Evolutionary conservation across 2,797 vertebrate species (phyloP).

Genomic region (Phataginus tetradactyla): DNA sequence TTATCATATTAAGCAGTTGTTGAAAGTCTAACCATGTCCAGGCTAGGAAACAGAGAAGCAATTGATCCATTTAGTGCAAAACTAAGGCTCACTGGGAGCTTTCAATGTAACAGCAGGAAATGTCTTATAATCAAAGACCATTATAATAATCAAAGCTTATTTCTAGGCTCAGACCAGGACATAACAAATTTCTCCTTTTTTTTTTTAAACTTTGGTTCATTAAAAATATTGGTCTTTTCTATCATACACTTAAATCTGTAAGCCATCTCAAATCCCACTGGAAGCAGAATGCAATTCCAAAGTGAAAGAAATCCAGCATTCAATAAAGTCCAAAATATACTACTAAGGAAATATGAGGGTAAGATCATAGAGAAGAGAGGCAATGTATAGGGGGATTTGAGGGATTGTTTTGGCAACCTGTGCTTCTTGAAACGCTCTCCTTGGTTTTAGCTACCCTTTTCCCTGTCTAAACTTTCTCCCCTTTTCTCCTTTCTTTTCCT

Average conservation of each 20-base stretch:
- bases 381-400: background rate
- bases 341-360: background rate
- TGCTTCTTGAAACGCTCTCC: background rate
- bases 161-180: conserved; percentile 6
- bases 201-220: background rate
- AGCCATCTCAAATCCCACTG: background rate
- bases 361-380: background rate
- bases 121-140: background rate
- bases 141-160: conserved; percentile 11
- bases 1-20: conserved; percentile 44
- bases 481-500: background rate
- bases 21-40: background rate
- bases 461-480: background rate
- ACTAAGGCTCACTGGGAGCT: background rate
- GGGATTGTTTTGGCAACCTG: background rate
- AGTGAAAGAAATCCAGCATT: background rate
- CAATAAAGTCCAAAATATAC: background rate
- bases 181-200: background rate
- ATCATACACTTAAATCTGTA: background rate
- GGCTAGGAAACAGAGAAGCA: background rate
- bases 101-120: background rate
- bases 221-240: background rate
- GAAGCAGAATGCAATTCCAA: background rate
- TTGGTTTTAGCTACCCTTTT: background rate
- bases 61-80: background rate